Conservation (phyloP, 64 coral and sea anemone genomes). For the Pachyseris speciosa region DNA sequence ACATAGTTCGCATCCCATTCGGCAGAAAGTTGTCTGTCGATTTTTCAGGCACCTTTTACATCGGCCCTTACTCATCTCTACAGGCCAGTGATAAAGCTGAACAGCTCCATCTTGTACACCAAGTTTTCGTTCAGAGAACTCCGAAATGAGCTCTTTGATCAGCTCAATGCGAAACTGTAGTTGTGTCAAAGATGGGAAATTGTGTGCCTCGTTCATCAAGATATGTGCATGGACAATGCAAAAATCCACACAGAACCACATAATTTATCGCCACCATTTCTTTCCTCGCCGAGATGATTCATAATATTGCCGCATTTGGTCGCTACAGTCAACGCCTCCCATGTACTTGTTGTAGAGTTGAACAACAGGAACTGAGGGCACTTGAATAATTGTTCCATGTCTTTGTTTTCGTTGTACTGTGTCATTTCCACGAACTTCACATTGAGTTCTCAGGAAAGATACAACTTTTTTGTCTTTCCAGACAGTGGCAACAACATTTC, state of each 20-base stretch:
- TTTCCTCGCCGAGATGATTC: not conserved
- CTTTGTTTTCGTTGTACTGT: not conserved
- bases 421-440: not conserved
- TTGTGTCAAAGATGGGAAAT: conserved; percentile 7
- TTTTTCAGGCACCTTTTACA: no score
- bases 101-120: no score
- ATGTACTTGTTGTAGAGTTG: no score
- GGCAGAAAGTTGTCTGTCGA: no score
- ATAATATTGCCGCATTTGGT: conserved; percentile 32
- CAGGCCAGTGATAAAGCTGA: no score
- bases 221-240: conserved; percentile 33
- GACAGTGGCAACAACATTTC: not conserved
- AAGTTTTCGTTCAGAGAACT: no score
- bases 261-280: conserved; percentile 23
- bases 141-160: no score
- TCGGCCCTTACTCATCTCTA: no score
- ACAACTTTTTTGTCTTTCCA: conserved; percentile 39
- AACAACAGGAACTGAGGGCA: conserved; percentile 1
- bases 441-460: not conserved
- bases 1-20: no score
- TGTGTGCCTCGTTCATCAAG: conserved; percentile 37
- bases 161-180: no score
- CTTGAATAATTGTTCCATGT: not conserved
- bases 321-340: conserved; percentile 11
- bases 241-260: conserved; percentile 12